Conservation (phyloP, 2,888 invertebrate genomes). For the Nephrotoma appendiculata region DNA sequence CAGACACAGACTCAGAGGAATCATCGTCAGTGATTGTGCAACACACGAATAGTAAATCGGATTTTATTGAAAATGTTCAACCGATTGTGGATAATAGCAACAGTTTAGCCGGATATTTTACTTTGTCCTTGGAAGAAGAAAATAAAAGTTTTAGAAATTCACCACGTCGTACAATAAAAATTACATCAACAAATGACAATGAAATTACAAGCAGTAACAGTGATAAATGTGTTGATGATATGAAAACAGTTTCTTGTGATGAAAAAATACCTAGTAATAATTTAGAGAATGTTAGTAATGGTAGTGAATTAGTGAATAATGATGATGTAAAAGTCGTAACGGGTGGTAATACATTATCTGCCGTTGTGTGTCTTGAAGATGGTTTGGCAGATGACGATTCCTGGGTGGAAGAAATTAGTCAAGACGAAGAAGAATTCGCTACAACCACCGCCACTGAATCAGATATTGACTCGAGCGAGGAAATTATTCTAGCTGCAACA, state of each 20-base stretch:
- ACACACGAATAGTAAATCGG: constrained; percentile 48
- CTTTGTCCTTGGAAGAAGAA: constrained; percentile 28
- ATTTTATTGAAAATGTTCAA: constrained; percentile 20
- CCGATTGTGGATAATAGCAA: constrained; percentile 14
- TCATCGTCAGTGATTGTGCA: constrained; percentile 38
- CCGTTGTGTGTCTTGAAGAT: constrained; percentile 64
- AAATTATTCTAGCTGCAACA: constrained; percentile 40
- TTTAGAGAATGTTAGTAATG: constrained; percentile 9
- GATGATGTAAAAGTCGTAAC: constrained; percentile 53
- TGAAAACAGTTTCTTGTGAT: not conserved
- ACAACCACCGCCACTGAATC: constrained; percentile 46
- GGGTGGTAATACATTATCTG: constrained; percentile 53
- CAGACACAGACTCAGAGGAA: constrained; percentile 35
- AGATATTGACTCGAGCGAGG: constrained; percentile 54
- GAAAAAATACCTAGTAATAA: not conserved
- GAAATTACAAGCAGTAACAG: not conserved
- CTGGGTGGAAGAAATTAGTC: constrained; percentile 79
- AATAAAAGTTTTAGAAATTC: constrained; percentile 13
- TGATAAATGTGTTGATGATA: constrained; percentile 7
- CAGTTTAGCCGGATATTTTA: constrained; percentile 31
- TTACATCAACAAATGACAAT: constrained; percentile 3
- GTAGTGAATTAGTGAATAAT: constrained; percentile 10
- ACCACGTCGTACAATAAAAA: constrained; percentile 8
- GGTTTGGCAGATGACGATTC: constrained; percentile 82
- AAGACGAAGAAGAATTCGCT: constrained; percentile 53